Evolutionary conservation across 2,113 vertebrate species (phyloP), one percentile per base, ranked within the genome.

Genomic region (Mus pahari): DNA sequence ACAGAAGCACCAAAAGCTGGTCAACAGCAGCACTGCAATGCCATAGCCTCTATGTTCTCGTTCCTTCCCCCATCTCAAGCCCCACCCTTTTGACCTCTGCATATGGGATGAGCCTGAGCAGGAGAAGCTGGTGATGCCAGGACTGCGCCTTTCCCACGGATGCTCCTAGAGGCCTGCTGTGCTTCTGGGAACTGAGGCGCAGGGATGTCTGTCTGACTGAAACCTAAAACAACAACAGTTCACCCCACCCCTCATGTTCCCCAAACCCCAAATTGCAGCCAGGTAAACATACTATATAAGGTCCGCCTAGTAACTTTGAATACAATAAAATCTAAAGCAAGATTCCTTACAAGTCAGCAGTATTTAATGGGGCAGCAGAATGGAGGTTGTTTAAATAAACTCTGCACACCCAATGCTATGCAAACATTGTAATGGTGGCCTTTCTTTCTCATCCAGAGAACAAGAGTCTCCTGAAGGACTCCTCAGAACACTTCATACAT

Each of bases 201-300:
- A 97, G 97, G 97, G 92, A 98, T 95, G 97, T 97, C 95, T 98
- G 97, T 98, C 97, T 98, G 97, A 97, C 97, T 98, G 97, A 97
- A 96, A 98, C 97, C 97, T 97, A 97, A 97, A 97, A 98, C 97
- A 98, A 98, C 97, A 97, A 98, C 97, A 97, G 92, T 97, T 97
- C 97, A 98, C 97, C 97, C 97, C 96, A 95, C 97, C 96, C 97
- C 96, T 95, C 96, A 97, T 71, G 96, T 96, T 92, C 94, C 96
- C 96, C 73, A 91, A 96, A 36, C 92, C 96, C 96, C 97, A 94
- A 94, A 88, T 1, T 91, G 90, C 93, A 96, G 94, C 94, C 97
- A 97, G 66, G 90, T 94, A 94, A 86, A 96, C 90, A 93, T 12
- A 55, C 95, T 97, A 94, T 36, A 62, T 94, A 90, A 94, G 96